Evolutionary conservation across 2,113 vertebrate species (phyloP).

Genomic region (Colaptes auratus): DNA sequence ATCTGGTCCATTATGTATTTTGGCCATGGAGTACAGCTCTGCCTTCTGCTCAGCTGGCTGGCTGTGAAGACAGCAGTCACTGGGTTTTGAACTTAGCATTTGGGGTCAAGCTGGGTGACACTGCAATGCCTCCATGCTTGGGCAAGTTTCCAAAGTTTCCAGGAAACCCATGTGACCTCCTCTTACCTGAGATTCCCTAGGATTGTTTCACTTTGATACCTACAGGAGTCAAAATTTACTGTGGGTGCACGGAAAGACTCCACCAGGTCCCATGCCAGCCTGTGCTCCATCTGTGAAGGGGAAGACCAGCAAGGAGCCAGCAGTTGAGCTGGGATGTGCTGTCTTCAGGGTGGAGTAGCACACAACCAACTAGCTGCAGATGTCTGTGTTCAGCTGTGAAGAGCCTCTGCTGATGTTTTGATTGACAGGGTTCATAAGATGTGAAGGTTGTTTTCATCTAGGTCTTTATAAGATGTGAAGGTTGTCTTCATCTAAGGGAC

Average conservation of each 20-base stretch:
- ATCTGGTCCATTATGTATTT: conserved; percentile 51
- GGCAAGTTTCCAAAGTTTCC: conserved; percentile 11
- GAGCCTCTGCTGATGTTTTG: background rate
- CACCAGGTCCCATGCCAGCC: background rate
- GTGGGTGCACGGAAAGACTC: background rate
- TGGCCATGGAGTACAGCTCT: conserved; percentile 25
- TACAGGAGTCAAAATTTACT: background rate
- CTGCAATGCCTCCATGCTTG: background rate
- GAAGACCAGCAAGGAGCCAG: background rate
- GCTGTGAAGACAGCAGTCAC: background rate
- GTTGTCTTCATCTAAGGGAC: background rate
- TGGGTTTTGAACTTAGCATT: conserved; percentile 1
- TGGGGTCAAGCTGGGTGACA: background rate
- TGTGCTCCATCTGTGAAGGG: fast-evolving
- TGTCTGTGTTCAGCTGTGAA: background rate
- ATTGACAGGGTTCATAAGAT: background rate
- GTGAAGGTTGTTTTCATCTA: background rate
- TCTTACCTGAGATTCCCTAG: conserved; percentile 25
- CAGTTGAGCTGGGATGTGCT: background rate
- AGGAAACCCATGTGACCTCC: background rate
- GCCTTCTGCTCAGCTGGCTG: conserved; percentile 40
- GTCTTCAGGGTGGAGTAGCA: background rate
- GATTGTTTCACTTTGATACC: background rate
- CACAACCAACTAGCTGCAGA: background rate
- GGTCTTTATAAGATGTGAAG: background rate